These are phyloP conservation scores for Ceratothoa steindachneri DNA, from an alignment of 2,888 invertebrate species.

Conservation along the genomic window DNA sequence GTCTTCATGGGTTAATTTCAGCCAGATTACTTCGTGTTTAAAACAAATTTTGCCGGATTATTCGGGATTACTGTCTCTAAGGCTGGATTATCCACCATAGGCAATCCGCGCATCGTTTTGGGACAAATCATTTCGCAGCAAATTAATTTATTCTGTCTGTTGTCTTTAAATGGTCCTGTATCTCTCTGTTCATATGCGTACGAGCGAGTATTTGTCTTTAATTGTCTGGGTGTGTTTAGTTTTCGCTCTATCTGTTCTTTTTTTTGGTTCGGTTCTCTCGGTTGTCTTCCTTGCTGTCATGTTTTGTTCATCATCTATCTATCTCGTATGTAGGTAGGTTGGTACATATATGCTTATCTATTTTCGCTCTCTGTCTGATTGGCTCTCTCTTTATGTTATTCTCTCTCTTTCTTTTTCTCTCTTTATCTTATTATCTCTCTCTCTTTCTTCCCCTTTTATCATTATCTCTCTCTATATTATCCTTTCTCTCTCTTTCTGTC, in stretches of 20 bases:
- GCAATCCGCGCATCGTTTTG: not conserved
- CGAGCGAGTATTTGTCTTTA: no score
- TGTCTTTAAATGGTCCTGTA: not conserved
- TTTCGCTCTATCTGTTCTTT: no score
- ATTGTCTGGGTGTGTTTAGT: no score
- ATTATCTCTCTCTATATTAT: no score
- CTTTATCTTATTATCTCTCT: not conserved
- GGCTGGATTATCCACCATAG: not conserved
- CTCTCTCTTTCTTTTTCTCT: not conserved
- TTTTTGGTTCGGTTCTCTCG: no score
- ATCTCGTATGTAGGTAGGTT: no score
- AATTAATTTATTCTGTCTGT: not conserved
- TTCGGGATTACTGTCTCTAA: constrained; percentile 2
- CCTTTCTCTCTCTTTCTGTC: not conserved
- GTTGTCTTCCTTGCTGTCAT: no score
- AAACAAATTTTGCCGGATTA: constrained; percentile 8
- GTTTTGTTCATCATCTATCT: no score
- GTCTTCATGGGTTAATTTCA: constrained; percentile 11
- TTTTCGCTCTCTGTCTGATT: no score
- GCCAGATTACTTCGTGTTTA: constrained; percentile 10
- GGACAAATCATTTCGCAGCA: not conserved
- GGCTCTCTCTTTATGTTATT: not conserved
- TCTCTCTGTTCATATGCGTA: not conserved
- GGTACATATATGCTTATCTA: no score
- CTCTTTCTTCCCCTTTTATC: not conserved